Evolutionary conservation across 37 sponge, comb jelly and placozoan genomes (phyloP), one percentile per base, ranked within the genome.

Genomic region (Amphimedon queenslandica): DNA sequence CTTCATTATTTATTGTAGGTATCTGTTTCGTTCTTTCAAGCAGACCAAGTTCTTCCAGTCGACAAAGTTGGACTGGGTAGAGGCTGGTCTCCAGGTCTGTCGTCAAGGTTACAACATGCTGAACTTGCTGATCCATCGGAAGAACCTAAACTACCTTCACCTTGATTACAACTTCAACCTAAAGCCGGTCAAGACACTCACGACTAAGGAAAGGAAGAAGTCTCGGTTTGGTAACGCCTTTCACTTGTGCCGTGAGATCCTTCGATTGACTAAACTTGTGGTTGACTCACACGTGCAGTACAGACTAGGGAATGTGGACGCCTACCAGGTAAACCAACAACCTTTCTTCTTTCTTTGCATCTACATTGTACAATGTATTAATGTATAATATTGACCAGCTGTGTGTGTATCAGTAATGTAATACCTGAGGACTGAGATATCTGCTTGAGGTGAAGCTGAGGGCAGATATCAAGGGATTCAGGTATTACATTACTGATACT

Each of bases 81-180:
- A 98, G 81, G 99, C 82, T 16, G 99, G 99, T 40, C 83, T 98
- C 2, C 99, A 98, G 77, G 99, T 98, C 69, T 98, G 99, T 77
- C 82, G 96, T 58, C 99, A 98, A 80, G 99, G 99, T n/a, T 98
- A 98, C 93, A 98, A 98, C 91, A 98, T 98, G 99, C 78, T 98
- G 58, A 98, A 98, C 77, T 81, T 98, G 27, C 89, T 98, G 58
- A 98, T 98, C 42, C 99, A 98, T 63, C 90, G 99, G 38, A 98
- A 98, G 86, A 95, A 95, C 77, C 91, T 98, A 38, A 98, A 98
- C 89, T 98, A 98, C 75, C 93, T 98, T 34, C 99, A 98, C 67
- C 84, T 98, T 24, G 99, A 98, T 83, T 98, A 93, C 84, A 98
- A 98, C 81, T 98, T 98, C 84, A 98, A 98, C 75, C 80, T 98